phyloP scores from a whole-genome alignment of 2,888 invertebrate species.

The Halictus ligatus region DNA sequence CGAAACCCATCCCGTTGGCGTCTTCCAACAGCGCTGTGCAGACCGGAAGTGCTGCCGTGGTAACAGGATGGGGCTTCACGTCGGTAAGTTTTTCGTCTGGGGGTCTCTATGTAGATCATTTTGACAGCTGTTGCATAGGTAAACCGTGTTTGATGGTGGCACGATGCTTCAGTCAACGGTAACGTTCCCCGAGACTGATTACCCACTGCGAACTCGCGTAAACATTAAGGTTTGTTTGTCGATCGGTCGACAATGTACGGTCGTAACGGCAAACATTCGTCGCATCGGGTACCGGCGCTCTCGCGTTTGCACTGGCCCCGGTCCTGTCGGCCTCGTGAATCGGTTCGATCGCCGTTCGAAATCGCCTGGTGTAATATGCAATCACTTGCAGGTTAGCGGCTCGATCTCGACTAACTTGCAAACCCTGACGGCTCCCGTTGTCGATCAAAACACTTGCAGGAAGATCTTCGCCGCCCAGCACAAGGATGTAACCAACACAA shows the following conservation, averaged over 20 bases:
- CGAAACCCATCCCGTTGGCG: slow-evolving; percentile 54
- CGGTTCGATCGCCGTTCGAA: neutral
- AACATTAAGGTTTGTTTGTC: slow-evolving; percentile 62
- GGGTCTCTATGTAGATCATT: slow-evolving; percentile 5
- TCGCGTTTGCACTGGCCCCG: slow-evolving; percentile 27
- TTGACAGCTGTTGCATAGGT: slow-evolving; percentile 42
- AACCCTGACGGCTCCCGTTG: slow-evolving; percentile 80
- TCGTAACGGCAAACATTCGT: slow-evolving; percentile 49
- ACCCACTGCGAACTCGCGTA: slow-evolving; percentile 46
- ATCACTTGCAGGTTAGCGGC: slow-evolving; percentile 45
- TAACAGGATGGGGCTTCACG: slow-evolving; percentile 78
- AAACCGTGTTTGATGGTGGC: slow-evolving; percentile 43
- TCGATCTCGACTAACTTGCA: slow-evolving; percentile 35
- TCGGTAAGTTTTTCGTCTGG: slow-evolving; percentile 64
- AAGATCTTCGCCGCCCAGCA: slow-evolving; percentile 78
- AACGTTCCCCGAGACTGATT: slow-evolving; percentile 58
- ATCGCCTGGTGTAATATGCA: slow-evolving; percentile 13
- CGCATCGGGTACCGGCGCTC: neutral
- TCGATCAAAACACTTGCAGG: slow-evolving; percentile 83
- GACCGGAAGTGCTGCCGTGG: slow-evolving; percentile 46
- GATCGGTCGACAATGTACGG: slow-evolving; percentile 54
- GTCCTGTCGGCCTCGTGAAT: neutral
- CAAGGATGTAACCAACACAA: slow-evolving; percentile 68
- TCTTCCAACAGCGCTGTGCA: slow-evolving; percentile 16
- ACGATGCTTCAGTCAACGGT: slow-evolving; percentile 47